Evolutionary conservation across 2,113 vertebrate species (phyloP), one percentile per base, ranked within the genome.

Genomic region (Brachypodius melanocephalos): DNA sequence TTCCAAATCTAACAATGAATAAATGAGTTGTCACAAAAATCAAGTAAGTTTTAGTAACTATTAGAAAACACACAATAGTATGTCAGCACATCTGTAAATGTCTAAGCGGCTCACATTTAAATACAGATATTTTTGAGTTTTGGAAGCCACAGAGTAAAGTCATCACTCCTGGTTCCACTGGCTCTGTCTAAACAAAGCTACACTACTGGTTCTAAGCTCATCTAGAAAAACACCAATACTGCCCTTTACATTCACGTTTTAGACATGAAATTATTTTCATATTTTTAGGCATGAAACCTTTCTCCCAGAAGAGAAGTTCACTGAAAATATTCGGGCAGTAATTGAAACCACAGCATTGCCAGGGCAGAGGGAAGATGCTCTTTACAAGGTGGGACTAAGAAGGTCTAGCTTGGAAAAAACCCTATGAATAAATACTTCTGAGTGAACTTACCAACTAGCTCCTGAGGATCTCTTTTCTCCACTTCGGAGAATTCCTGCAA

Each of bases 381-480:
- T 76, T 63, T 54, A 76, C 6, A 45, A 58, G 82, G 17, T 14
- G 28, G 2, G 34, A 36, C 4, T 49, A 58, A 86, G 12, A 48
- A 72, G 6, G 24, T 52, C 17, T 42, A 68, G 29, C 9, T 14
- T 77, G 78, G 71, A 67, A 31, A 38, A 36, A 77, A 40, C 4
- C 1, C n/a, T 3, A 6, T 31, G 25, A 88, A 62, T 43, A 84
- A 79, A 71, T 48, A 92, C 14, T 66, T 91, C 38, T 57, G 36
- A 59, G 34, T 9, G 10, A 84, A 98, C 99, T 98, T 94, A 99
- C 99, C 99, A 89, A 99, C 99, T 29, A 99, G 97, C 75, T 99
- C 99, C 96, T 99, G 99, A 69, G 99, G 99, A 90, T 99, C 99
- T 94, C 98, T 98, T 63, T 97, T 99, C 93, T 99, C 99, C 61